These are phyloP conservation scores for Nibea coibor DNA, from an alignment of 2,113 vertebrate species.

Conservation along the genomic window DNA sequence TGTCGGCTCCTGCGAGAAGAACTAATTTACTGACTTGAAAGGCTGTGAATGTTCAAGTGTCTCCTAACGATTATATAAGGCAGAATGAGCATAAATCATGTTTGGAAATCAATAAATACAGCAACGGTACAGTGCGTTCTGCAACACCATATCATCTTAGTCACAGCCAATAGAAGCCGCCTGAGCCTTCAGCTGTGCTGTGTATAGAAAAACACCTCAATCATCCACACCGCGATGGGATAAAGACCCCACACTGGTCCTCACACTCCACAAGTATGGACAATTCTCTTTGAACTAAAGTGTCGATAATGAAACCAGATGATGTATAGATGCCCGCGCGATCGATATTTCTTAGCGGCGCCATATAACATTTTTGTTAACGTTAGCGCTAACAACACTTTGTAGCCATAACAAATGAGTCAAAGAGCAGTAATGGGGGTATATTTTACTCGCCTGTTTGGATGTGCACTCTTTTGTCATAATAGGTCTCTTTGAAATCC, in stretches of 20 bases:
- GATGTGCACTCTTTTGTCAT: constrained; percentile 41
- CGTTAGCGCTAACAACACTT: constrained; percentile 28
- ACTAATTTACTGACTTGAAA: constrained; percentile 41
- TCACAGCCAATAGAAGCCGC: constrained; percentile 30
- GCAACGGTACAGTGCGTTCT: constrained; percentile 20
- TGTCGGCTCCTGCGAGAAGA: constrained; percentile 18
- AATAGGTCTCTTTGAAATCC: constrained; percentile 65
- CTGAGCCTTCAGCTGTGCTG: neutral
- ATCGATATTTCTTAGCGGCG: constrained; percentile 57
- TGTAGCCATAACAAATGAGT: constrained; percentile 61
- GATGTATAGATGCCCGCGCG: constrained; percentile 54
- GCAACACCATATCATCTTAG: constrained; percentile 47
- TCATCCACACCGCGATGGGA: constrained; percentile 37
- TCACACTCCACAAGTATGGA: constrained; percentile 49
- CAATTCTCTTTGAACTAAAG: constrained; percentile 57
- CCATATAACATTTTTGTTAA: constrained; percentile 42
- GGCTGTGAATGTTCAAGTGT: constrained; percentile 38
- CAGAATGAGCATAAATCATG: constrained; percentile 62
- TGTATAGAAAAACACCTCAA: constrained; percentile 57
- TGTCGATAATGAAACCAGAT: constrained; percentile 66
- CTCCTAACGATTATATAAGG: constrained; percentile 49
- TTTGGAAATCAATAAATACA: constrained; percentile 64
- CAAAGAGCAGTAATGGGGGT: constrained; percentile 30
- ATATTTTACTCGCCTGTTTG: constrained; percentile 40
- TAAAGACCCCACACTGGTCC: constrained; percentile 56